phyloP scores from a whole-genome alignment of 1,140 invertebrate genomes.

The Eueides isabella region DNA sequence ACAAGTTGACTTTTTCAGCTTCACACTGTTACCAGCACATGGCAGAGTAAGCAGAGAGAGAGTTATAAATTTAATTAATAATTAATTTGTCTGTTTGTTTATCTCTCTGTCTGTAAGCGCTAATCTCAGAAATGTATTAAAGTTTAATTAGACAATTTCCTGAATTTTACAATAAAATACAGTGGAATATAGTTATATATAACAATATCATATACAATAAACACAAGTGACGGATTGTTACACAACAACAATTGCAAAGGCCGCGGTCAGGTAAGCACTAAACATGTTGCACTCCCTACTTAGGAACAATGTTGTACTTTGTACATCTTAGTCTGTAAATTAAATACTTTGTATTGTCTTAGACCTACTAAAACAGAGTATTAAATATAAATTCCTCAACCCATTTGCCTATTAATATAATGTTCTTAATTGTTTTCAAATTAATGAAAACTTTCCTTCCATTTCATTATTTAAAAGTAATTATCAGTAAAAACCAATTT shows the following conservation, averaged over 20 bases:
- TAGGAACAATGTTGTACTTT: not conserved
- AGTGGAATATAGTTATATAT: not conserved
- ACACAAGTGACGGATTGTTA: not conserved
- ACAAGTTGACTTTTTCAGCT: no score
- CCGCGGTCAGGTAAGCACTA: conserved; percentile 7
- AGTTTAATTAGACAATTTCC: not conserved
- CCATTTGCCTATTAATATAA: no score
- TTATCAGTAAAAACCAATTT: no score
- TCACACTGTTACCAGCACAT: no score
- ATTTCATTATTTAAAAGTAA: no score
- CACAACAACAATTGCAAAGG: not conserved
- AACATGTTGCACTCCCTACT: conserved; percentile 7
- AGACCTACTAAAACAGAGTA: not conserved
- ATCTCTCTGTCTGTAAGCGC: no score
- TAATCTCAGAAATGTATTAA: no score
- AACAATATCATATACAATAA: not conserved
- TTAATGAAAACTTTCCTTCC: no score
- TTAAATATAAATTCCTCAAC: not conserved
- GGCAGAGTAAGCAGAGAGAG: no score
- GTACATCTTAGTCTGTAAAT: not conserved
- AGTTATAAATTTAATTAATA: no score
- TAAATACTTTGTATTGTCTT: not conserved
- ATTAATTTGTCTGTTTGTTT: no score
- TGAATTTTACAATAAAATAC: not conserved
- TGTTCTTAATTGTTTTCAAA: no score